Percentiles rank a stretch among this genome's conserved stretches.
Conservation (phyloP, 2,113 vertebrate genomes). For the Tenebrosternarchus preto region DNA sequence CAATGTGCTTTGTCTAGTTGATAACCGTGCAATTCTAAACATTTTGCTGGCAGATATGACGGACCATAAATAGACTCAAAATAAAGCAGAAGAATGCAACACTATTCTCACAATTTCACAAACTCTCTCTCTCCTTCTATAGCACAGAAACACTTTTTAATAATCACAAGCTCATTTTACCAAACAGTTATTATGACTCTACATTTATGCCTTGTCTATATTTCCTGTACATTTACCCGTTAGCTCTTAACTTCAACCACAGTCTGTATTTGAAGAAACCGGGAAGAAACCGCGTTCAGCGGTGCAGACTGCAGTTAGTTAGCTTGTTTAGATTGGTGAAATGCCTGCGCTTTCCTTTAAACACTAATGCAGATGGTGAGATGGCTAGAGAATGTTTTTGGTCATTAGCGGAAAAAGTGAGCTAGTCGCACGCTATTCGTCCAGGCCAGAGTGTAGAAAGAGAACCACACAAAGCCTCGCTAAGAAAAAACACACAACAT, state of each 20-base stretch:
- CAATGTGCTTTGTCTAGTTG: conserved; percentile 11
- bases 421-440: conserved; percentile 54
- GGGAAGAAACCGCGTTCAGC: conserved; percentile 44
- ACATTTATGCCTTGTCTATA: background rate
- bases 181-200: background rate
- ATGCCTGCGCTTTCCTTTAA: conserved; percentile 62
- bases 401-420: conserved; percentile 64
- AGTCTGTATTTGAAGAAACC: background rate
- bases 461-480: background rate
- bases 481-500: background rate
- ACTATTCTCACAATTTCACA: conserved; percentile 3
- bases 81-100: background rate
- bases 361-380: conserved; percentile 62
- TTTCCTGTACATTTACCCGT: background rate
- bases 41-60: background rate
- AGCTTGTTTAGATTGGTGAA: conserved; percentile 61
- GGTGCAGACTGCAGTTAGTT: conserved; percentile 17
- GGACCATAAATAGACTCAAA: background rate
- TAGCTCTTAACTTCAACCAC: background rate
- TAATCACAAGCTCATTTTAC: too few species aligned
- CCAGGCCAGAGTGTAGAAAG: conserved; percentile 21
- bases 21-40: conserved; percentile 2
- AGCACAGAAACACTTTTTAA: too few species aligned
- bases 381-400: conserved; percentile 26
- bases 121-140: background rate